phyloP scores from a whole-genome alignment of 2,113 vertebrate species.

The Actinemys pallida region DNA sequence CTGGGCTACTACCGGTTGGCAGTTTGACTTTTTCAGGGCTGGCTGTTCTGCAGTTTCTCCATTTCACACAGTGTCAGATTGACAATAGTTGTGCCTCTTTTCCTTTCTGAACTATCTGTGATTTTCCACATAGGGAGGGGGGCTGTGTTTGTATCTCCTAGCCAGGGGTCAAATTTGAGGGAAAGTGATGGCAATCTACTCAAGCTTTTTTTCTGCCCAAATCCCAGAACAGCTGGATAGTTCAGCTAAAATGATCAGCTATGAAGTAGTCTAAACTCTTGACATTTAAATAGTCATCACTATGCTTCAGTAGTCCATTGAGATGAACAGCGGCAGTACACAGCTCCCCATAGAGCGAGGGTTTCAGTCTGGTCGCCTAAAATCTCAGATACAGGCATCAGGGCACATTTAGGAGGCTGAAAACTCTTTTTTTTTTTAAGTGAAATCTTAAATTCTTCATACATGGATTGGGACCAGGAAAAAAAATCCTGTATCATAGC shows the following conservation, averaged over 20 bases:
- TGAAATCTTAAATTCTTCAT: neutral
- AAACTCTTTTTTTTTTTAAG: neutral
- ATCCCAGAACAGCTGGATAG: conserved; percentile 47
- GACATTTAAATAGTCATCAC: conserved; percentile 16
- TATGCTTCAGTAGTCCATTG: conserved; percentile 26
- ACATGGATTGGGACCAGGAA: neutral
- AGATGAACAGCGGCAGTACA: conserved; percentile 2
- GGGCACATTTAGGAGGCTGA: neutral
- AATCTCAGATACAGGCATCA: neutral
- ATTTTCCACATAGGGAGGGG: conserved; percentile 36
- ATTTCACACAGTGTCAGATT: neutral
- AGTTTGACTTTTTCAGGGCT: neutral
- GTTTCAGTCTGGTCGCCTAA: conserved; percentile 70
- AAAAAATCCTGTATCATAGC: neutral
- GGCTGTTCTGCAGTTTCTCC: conserved; percentile 6
- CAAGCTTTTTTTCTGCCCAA: conserved; percentile 18
- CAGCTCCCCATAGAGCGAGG: conserved; percentile 24
- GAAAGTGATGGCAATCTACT: conserved; percentile 51
- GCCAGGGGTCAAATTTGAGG: neutral
- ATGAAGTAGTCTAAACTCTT: conserved; percentile 1
- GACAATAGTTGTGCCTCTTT: neutral
- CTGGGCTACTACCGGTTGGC: neutral
- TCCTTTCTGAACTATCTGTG: conserved; percentile 5
- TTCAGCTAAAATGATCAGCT: conserved; percentile 53
- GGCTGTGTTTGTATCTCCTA: neutral